Conservation (phyloP, 35 echinoderm and acorn worm genomes). For the Anneissia japonica region DNA sequence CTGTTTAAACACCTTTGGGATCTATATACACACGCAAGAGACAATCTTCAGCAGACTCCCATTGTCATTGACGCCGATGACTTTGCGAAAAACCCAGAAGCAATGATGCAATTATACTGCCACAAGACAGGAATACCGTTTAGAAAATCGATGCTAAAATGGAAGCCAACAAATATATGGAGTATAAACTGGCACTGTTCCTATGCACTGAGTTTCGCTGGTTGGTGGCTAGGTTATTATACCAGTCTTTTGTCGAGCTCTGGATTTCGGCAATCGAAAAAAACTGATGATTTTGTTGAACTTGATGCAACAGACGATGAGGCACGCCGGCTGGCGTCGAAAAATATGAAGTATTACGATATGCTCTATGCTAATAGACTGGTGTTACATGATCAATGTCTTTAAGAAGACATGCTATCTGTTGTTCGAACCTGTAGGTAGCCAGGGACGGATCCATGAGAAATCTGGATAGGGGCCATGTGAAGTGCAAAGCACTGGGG, state of each 20-base stretch:
- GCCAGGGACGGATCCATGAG: no score
- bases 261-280: neutral
- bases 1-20: slow-evolving; percentile 14
- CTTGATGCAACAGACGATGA: neutral
- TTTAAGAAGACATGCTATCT: no score
- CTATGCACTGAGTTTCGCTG: neutral
- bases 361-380: neutral
- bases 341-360: neutral
- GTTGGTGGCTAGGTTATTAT: neutral
- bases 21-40: slow-evolving; percentile 5
- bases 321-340: neutral
- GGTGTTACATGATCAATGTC: no score
- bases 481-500: no score
- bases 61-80: slow-evolving; percentile 43
- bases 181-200: slow-evolving; percentile 4
- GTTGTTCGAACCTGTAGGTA: no score
- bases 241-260: neutral
- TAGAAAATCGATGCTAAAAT: slow-evolving; percentile 4
- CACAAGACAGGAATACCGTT: slow-evolving; percentile 29
- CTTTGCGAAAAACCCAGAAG: slow-evolving; percentile 12
- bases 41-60: slow-evolving; percentile 6
- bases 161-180: slow-evolving; percentile 20
- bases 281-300: neutral
- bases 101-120: slow-evolving; percentile 26
- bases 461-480: no score